Conservation (phyloP, 2,888 invertebrate genomes). For the Orthosia gothica region DNA sequence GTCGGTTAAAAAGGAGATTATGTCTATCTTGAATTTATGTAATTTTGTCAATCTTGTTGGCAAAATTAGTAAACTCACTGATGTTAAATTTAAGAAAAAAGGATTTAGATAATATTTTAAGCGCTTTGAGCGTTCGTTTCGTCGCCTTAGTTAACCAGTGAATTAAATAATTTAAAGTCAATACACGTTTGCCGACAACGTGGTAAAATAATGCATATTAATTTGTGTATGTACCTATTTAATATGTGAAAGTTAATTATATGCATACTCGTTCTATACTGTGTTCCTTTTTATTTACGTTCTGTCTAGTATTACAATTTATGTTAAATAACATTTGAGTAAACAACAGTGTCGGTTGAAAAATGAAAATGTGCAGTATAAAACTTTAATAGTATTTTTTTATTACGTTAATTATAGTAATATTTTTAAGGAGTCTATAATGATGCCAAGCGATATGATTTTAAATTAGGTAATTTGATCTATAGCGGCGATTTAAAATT, state of each 20-base stretch:
- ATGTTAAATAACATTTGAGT: background rate
- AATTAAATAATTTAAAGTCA: background rate
- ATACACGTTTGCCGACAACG: background rate
- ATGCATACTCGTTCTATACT: background rate
- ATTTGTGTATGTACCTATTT: slow-evolving; percentile 1
- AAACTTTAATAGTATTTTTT: background rate
- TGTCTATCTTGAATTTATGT: no score
- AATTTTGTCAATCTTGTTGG: no score
- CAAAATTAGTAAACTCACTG: no score
- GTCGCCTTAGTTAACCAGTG: background rate
- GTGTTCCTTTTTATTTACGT: background rate
- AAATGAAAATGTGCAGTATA: no score
- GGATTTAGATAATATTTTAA: background rate
- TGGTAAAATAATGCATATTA: background rate
- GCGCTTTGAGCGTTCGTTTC: background rate
- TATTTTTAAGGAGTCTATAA: no score
- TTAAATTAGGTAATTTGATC: no score
- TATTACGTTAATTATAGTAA: no score
- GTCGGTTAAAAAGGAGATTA: no score
- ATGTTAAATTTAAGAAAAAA: no score
- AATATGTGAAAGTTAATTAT: background rate
- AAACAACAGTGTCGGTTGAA: no score
- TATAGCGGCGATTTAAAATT: no score
- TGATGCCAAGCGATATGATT: no score
- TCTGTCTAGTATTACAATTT: background rate